Evolutionary conservation across 2,888 invertebrate species (phyloP), one percentile per base, ranked within the genome.

Genomic region (Acanthopleura granulata): DNA sequence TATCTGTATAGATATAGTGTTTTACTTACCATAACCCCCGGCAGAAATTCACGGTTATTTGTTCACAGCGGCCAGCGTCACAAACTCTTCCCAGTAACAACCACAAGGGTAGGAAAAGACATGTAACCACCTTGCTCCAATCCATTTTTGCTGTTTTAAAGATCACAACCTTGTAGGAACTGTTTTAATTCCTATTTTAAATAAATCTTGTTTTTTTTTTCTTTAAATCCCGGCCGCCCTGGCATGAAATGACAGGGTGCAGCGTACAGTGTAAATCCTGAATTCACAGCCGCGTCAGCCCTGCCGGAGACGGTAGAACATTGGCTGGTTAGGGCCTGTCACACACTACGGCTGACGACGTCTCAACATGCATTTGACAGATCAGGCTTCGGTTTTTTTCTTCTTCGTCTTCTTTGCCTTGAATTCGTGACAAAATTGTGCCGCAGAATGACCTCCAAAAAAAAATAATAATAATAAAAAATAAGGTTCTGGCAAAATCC

Each of bases 11-110:
- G 3, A 40, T 9, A 40, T 40, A 40, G 3, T 40, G 9, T 40
- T 40, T 22, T 57, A 66, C 66, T 66, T 66, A 66, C 9, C 66
- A 27, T 6, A 27, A 25, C 4, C 66, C 66, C 29, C 66, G 66
- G 14, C 66, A 66, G 29, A 66, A 66, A 27, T 22, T 66, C 22
- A 66, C 66, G 25, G 66, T 66, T 6, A 66, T 66, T 14, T 66
- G 66, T 27, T 66, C 66, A 66, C 66, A 66, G 1, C 66, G 18
- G 1, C 66, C 29, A 1, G 66, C 66, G 12, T 66, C 27, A 66
- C 66, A 66, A 1, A 66, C 29, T 14, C 66, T 22, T 6, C 18
- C 15, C 6, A 66, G 29, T 22, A 66, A 27, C 66, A 25, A 6
- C 66, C 66, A 66, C 27, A 66, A 6, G 6, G 66, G 16, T 27